phyloP scores from a whole-genome alignment of 2,888 invertebrate species.

The Aromia moschata region DNA sequence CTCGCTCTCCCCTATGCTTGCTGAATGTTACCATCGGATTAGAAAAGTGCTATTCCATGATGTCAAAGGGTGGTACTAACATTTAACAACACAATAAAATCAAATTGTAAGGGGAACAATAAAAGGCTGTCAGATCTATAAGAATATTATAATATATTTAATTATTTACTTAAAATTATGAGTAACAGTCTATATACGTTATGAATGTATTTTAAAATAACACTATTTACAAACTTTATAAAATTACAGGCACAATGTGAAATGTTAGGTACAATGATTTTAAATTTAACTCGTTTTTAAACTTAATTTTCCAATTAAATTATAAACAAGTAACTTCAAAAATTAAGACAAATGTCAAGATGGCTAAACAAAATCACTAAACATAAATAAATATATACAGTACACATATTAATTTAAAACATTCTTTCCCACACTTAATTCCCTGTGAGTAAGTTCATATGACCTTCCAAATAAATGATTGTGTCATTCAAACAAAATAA shows the following conservation, averaged over 20 bases:
- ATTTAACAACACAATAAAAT: neutral
- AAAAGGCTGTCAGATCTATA: conserved; percentile 5
- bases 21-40: too few relatives aligned
- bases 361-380: neutral
- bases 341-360: neutral
- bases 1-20: too few relatives aligned
- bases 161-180: conserved; percentile 18
- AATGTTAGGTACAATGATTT: conserved; percentile 21
- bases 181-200: conserved; percentile 24
- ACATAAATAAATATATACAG: neutral
- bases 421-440: neutral
- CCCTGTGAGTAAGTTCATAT: too few relatives aligned
- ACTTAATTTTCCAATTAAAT: neutral
- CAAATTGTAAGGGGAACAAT: neutral
- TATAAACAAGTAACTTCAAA: neutral
- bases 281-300: neutral
- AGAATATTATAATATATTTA: conserved; percentile 20
- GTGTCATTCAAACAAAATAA: neutral
- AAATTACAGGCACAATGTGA: conserved; percentile 25
- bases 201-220: conserved; percentile 25
- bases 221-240: conserved; percentile 23
- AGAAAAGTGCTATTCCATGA: neutral
- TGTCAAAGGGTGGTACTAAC: neutral
- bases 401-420: neutral
- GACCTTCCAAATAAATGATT: neutral